Base-by-base conservation (phyloP, 2,797 vertebrate species). In the Tragelaphus oryx region DNA sequence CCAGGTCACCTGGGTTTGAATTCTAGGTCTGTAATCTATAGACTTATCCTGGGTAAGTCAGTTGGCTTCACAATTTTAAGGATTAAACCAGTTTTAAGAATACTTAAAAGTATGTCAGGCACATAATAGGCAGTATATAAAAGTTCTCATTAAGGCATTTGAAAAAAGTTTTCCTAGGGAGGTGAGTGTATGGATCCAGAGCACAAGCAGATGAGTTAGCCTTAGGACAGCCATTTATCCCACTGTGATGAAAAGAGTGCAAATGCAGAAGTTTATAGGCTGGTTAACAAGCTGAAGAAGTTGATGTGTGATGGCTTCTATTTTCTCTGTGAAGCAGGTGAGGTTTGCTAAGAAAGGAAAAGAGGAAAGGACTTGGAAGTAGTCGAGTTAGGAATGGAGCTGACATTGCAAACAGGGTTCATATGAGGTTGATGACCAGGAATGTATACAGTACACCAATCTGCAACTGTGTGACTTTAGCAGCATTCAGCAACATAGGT, bases 91-190 rank as follows among this genome's bases (percentile, higher is more conserved):
- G 68, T 71, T 82, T 50, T 79, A 50, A 89, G n/a, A 91, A 81
- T 82, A 95, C 7, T 92, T 95, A 68, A 94, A 94, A 86, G 71
- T 89, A 71, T 60, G 30, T 14, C 33, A 83, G 60, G 76, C 9
- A 84, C 3, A 71, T 68, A 46, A 10, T 87, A 92, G 81, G 22
- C 48, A 79, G 46, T 78, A 83, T 82, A 62, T 87, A 44, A 68
- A 89, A 78, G 28, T 90, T 88, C 84, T 83, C 84, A 81, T 62
- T 93, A 83, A 48, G 28, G 37, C 6, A 54, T 89, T 50, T 93
- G 60, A 97, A 78, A 93, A 91, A 44, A 78, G 74, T 10, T 93
- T 94, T 30, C 24, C 44, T 90, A 96, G 90, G 81, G 50, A 50
- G 16, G 12, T 52, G 30, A 93, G 8, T n/a, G 48, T 86, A 78